Evolutionary conservation across 2,888 invertebrate genomes (phyloP).

Genomic region (Notocelia uddmanniana): DNA sequence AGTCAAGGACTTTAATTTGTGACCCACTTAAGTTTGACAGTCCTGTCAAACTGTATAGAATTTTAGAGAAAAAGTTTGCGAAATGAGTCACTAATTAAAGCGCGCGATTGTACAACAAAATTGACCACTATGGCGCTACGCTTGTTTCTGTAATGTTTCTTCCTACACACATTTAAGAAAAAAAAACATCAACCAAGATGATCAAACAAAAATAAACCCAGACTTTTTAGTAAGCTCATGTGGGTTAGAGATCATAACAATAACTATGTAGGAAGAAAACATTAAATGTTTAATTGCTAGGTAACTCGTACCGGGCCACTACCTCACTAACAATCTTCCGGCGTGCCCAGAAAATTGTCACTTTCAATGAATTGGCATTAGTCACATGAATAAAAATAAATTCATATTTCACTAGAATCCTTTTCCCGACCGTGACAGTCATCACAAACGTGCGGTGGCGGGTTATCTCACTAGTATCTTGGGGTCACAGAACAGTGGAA

Average conservation of each 20-base stretch:
- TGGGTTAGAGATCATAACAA: neutral
- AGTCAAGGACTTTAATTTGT: too few species aligned
- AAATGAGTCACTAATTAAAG: too few species aligned
- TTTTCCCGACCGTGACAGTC: neutral
- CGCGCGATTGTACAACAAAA: too few species aligned
- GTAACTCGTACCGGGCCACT: conserved; percentile 8
- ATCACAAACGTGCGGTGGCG: neutral
- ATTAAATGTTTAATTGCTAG: conserved; percentile 13
- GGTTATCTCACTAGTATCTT: neutral
- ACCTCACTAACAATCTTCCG: conserved; percentile 2
- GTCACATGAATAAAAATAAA: conserved; percentile 12
- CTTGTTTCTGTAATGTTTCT: conserved; percentile 20
- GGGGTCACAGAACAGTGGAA: neutral
- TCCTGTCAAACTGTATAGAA: too few species aligned
- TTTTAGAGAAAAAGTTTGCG: too few species aligned
- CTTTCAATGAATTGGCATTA: neutral
- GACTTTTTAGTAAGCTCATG: neutral
- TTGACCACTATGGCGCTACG: conserved; percentile 31
- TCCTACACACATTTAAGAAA: conserved; percentile 4
- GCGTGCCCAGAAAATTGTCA: conserved; percentile 5
- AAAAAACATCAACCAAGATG: neutral
- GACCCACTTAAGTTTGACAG: too few species aligned
- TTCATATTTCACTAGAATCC: conserved; percentile 13
- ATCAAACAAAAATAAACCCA: neutral
- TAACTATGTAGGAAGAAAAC: conserved; percentile 30